These are phyloP conservation scores for Siniperca chuatsi DNA, from an alignment of 2,113 vertebrate species.

Conservation along the genomic window DNA sequence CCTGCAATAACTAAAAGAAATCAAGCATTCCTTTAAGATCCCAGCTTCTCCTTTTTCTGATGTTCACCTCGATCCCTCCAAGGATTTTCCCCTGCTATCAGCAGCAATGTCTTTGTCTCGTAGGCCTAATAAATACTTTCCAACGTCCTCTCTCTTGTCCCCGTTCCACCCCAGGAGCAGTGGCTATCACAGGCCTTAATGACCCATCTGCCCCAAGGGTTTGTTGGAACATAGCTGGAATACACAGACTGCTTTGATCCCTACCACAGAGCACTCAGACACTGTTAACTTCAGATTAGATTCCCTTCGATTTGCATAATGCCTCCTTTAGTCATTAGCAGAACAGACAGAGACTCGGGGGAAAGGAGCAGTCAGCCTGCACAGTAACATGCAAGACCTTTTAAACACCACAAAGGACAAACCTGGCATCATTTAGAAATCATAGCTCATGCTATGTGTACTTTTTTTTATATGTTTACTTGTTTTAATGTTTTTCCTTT, in stretches of 20 bases:
- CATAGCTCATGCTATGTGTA: neutral
- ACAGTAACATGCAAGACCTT: neutral
- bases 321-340: slow-evolving; percentile 54
- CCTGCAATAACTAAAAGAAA: slow-evolving; percentile 20
- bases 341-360: slow-evolving; percentile 19
- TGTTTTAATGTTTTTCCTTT: neutral
- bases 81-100: slow-evolving; percentile 11
- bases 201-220: slow-evolving; percentile 43
- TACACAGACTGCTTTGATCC: slow-evolving; percentile 72
- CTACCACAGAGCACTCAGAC: slow-evolving; percentile 56
- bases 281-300: slow-evolving; percentile 72
- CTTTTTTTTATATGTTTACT: neutral
- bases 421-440: neutral
- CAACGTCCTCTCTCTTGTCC: slow-evolving; percentile 27
- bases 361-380: neutral
- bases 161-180: slow-evolving; percentile 17
- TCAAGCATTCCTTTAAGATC: neutral
- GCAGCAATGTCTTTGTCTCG: slow-evolving; percentile 29
- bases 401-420: neutral
- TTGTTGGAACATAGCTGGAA: slow-evolving; percentile 30
- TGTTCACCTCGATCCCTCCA: neutral
- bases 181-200: slow-evolving; percentile 63
- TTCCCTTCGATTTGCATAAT: slow-evolving; percentile 66
- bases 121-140: slow-evolving; percentile 56
- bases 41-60: slow-evolving; percentile 1